A percentile compares a stretch with the other conserved stretches of the same genome.
These are phyloP conservation scores for Emys orbicularis DNA, from an alignment of 2,797 vertebrate species.

Conservation along the genomic window DNA sequence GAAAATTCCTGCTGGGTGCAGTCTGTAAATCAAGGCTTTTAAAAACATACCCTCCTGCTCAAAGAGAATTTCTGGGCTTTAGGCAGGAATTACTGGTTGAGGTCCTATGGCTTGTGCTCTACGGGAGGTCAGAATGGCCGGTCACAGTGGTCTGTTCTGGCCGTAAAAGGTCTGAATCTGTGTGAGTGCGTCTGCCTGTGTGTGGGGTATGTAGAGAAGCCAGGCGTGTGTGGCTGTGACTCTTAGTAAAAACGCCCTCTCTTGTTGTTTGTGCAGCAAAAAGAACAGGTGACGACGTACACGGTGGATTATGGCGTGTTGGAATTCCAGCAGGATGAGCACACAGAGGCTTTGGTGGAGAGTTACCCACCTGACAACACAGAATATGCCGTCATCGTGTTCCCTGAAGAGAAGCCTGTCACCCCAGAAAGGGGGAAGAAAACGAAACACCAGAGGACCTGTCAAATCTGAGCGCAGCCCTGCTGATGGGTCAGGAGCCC, in stretches of 20 bases:
- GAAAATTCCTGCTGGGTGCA: no score
- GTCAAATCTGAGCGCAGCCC: not conserved
- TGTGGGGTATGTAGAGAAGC: not conserved
- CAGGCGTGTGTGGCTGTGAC: not conserved
- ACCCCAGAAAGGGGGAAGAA: not conserved
- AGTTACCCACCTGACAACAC: conserved; percentile 52
- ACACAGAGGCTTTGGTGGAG: not conserved
- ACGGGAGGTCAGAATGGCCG: not conserved
- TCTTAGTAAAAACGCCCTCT: not conserved
- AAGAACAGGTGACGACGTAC: conserved; percentile 38
- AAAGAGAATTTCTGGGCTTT: not conserved
- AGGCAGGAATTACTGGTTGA: not conserved
- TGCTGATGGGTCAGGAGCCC: not conserved
- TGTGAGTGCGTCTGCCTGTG: not conserved
- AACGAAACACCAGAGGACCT: not conserved
- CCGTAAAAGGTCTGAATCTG: not conserved
- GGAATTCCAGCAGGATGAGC: conserved; percentile 74
- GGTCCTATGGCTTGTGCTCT: not conserved
- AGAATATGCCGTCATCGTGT: conserved; percentile 85
- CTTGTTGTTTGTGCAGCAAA: conserved; percentile 29
- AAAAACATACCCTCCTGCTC: not conserved
- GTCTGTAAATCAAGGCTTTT: not conserved
- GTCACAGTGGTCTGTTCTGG: not conserved
- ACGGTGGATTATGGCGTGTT: conserved; percentile 80
- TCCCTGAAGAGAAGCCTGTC: conserved; percentile 64